Conservation (phyloP, 2,888 invertebrate species). For the Romanomermis culicivorax region DNA sequence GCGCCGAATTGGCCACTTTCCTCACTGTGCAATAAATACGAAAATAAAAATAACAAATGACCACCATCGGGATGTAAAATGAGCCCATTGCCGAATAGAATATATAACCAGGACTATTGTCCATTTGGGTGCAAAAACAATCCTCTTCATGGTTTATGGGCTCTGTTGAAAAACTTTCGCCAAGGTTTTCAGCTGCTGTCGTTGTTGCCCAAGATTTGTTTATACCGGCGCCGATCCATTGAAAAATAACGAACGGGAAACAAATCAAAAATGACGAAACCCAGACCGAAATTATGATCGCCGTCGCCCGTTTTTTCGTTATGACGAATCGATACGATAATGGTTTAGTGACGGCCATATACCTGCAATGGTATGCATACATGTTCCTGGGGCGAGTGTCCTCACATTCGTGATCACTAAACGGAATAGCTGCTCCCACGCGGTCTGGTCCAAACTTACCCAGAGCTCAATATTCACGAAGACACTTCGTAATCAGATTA, state of each 20-base stretch:
- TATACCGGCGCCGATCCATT: not conserved
- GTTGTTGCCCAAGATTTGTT: not conserved
- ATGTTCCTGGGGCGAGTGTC: no score
- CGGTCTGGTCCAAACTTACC: no score
- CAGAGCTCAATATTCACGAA: no score
- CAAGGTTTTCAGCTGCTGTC: not conserved
- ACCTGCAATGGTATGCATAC: no score
- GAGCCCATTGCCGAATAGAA: slow-evolving; percentile 92
- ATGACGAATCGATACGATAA: not conserved
- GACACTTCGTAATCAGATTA: no score
- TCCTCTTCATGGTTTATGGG: not conserved
- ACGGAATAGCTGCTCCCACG: no score
- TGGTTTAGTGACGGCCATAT: slow-evolving; percentile 2
- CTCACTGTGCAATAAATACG: slow-evolving; percentile 73
- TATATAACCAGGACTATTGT: slow-evolving; percentile 70
- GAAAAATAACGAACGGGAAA: not conserved
- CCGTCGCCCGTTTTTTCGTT: not conserved
- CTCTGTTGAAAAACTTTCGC: no score
- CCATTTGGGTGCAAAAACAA: slow-evolving; percentile 64
- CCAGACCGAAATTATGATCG: not conserved
- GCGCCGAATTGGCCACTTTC: slow-evolving; percentile 1
- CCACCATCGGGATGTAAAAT: slow-evolving; percentile 89
- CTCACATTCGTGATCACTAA: no score
- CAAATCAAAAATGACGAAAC: not conserved
- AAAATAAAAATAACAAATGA: slow-evolving; percentile 95